Base-by-base conservation (phyloP, 2,113 vertebrate species). In the Aldabrachelys gigantea region DNA sequence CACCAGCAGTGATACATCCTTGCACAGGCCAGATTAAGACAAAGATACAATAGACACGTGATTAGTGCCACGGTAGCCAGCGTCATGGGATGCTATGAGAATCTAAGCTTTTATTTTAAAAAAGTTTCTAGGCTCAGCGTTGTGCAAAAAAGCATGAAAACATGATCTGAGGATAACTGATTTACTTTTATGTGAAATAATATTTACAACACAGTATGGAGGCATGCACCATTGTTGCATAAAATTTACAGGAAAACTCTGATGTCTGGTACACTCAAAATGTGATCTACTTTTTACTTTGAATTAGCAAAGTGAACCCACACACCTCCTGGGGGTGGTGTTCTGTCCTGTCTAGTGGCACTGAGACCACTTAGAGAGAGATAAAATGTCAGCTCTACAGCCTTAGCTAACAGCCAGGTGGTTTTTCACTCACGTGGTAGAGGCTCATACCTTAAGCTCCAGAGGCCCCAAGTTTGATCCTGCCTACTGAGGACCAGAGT, bases 211-310 rank as follows among this genome's bases (percentile, higher is more conserved):
- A 21, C 49, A 0, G 38, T 11, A 41, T 47, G 47, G 38, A 13
- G 0, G 13, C 0, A 35, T 2, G n/a, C 1, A 0, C 16, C 1
- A 5, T 3, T 12, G 35, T 6, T 1, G 50, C 6, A 76, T 3
- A 54, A 31, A 10, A 24, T 52, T 12, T 1, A 47, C 5, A 1
- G 47, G 3, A 76, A 2, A 6, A 0, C 14, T 69, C 19, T 1
- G 24, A 25, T 1, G 44, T 56, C 31, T 41, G 24, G 1, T 47
- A 12, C 54, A 1, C 80, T 62, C 72, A 3, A 1, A 5, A 0
- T 8, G 35, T 0, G 9, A 19, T 14, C 6, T 27, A 31, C 13
- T 44, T 79, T 44, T 12, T 24, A 0, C 76, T 16, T 2, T 7
- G 24, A 8, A 1, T 1, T 1, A 5, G 49, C 65, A 78, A 13